Percentiles rank a stretch among this genome's conserved stretches.
These are phyloP conservation scores for Acronicta leporina DNA, from an alignment of 2,888 invertebrate genomes.

Conservation along the genomic window DNA sequence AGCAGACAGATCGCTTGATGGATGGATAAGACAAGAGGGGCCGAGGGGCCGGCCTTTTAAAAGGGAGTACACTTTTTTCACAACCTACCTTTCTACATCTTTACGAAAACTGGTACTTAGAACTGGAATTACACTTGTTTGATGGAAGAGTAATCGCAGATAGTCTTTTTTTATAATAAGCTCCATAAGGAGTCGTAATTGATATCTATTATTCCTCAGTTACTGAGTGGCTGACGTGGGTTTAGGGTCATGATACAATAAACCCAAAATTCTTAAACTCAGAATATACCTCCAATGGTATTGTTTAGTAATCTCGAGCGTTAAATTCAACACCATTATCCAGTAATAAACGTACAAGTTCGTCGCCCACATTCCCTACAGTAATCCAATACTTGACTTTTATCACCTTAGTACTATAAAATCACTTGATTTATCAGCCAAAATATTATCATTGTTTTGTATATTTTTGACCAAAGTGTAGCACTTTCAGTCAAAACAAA, in stretches of 20 bases:
- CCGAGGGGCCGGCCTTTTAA: too few species aligned
- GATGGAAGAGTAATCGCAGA: constrained; percentile 5
- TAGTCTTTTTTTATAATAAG: too few species aligned
- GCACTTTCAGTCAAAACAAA: constrained; percentile 32
- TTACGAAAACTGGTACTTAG: not conserved
- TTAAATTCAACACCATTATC: constrained; percentile 12
- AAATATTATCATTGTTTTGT: constrained; percentile 20
- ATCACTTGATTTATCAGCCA: constrained; percentile 10
- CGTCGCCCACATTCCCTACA: constrained; percentile 14
- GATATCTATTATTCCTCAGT: too few species aligned
- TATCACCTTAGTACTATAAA: constrained; percentile 27
- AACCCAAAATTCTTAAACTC: not conserved
- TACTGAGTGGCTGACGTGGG: too few species aligned
- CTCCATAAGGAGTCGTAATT: too few species aligned
- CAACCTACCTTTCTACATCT: too few species aligned
- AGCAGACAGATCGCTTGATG: too few species aligned
- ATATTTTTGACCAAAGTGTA: constrained; percentile 5
- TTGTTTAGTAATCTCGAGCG: not conserved
- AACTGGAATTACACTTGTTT: not conserved
- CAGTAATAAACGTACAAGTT: constrained; percentile 27
- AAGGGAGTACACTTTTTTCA: too few species aligned
- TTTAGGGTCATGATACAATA: not conserved
- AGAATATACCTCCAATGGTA: not conserved
- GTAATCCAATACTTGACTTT: constrained; percentile 41
- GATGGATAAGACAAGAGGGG: too few species aligned